Base-by-base conservation (phyloP, 2,888 invertebrate species). In the Amiota mariae region DNA sequence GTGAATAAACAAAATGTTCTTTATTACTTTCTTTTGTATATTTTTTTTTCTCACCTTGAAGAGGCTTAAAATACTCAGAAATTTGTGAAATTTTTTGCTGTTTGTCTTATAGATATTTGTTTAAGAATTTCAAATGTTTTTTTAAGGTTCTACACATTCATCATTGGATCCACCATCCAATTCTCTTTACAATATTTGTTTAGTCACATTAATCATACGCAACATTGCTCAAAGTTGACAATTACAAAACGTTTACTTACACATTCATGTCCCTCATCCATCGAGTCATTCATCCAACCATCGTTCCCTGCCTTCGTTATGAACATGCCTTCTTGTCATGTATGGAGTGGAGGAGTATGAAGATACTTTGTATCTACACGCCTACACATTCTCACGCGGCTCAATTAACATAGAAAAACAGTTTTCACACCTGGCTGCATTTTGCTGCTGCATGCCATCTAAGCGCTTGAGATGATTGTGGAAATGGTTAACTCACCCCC, bases 381-480 rank as follows among this genome's bases (percentile, higher is more conserved):
- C 59, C 59, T 59, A 59, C 59, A 18, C 59, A 59, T 20, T 8
- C 36, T 8, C 18, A 59, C 15, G 59, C 59, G 8, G 20, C 67
- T 47, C 20, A 68, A 68, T 68, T 68, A 68, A 54, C 67, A 68
- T 68, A 68, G 8, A 81, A 79, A 81, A 75, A 72, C 77, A 77
- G 78, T 84, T 84, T 84, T 82, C 84, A 82, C 84, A 82, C 82
- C 84, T 84, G 82, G 80, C 79, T 77, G 76, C 72, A 73, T 47
- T 18, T 54, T 72, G 15, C 48, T 48, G 54, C 54, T 54, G 54
- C 54, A n/a, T 15, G 13, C n/a, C n/a, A 3, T 3, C 9, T n/a
- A n/a, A 4, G 36, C 36, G 36, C 36, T 36, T 36, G 36, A 36
- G 36, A 36, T 2, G 8, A 36, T 36, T 36, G 36, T 36, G 36